Base-by-base conservation (phyloP, 1,140 invertebrate species). In the Eupeodes corollae region DNA sequence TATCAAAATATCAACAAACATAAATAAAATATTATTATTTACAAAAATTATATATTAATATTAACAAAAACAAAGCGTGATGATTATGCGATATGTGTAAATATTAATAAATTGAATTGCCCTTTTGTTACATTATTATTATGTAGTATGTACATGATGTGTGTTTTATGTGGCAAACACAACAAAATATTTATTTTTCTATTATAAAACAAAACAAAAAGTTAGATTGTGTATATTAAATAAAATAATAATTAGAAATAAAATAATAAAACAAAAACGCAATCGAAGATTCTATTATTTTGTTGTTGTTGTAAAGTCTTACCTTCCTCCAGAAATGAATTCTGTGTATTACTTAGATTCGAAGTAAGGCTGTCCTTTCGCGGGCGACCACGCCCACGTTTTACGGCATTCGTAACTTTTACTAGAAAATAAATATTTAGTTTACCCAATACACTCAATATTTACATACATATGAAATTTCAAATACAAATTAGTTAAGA, bases 281-380 rank as follows among this genome's bases (percentile, higher is more conserved):
- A 45, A 32, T 12, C 19, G 37, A 45, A 35, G 33, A 21, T 13
- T 32, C 44, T 33, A 21, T 35, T 21, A 45, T 31, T 21, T n/a
- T 31, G 31, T n/a, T n/a, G n/a, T n/a, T n/a, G 13, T 40, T 14
- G 13, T 14, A 21, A 41, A 54, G 56, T 52, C 61, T 62, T 72
- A 79, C 75, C 77, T 75, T 82, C 79, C 70, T 82, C 66, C 53
- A 70, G 62, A 59, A 70, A 69, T 56, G 67, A 75, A 69, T 61
- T 75, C 61, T 67, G 62, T 55, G 62, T 52, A 47, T 66, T 56
- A 61, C 59, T 68, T 61, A 61, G 53, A 63, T 68, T 68, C 53
- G 61, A 68, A 51, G 53, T 55, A 57, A 65, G 56, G 52, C 63
- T 76, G 56, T 76, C 76, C 59, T 76, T 78, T 56, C 72, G 72